A percentile compares a stretch with the other conserved stretches of the same genome.
Evolutionary conservation across 2,113 vertebrate species (phyloP).

Genomic region (Caloenas nicobarica): DNA sequence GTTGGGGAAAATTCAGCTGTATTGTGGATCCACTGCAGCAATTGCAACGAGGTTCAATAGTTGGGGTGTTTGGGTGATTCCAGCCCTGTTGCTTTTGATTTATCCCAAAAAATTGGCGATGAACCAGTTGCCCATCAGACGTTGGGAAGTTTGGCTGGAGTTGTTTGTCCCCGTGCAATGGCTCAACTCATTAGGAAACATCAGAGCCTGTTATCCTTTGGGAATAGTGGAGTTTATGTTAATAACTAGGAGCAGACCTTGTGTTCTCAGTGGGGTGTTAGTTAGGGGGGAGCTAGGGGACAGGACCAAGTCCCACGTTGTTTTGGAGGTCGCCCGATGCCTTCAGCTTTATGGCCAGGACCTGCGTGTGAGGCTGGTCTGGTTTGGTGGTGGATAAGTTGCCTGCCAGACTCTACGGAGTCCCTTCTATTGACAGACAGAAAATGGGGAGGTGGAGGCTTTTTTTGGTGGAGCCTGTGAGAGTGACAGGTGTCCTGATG

Average conservation of each 20-base stretch:
- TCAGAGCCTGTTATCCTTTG: accelerated
- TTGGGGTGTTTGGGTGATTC: accelerated
- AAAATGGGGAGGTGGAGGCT: background rate
- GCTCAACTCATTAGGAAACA: accelerated
- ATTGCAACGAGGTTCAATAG: accelerated
- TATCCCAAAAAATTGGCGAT: background rate
- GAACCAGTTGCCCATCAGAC: background rate
- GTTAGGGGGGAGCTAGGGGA: background rate
- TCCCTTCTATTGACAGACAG: background rate
- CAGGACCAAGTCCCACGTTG: background rate
- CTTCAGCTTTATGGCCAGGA: accelerated
- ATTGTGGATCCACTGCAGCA: background rate
- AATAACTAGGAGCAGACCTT: background rate
- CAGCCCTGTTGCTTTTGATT: background rate
- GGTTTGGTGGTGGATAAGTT: background rate
- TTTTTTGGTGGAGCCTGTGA: background rate
- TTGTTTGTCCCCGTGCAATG: background rate
- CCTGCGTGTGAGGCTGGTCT: background rate
- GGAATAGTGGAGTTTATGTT: background rate
- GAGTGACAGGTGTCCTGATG: background rate
- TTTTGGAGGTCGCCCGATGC: background rate
- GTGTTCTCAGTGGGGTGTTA: accelerated
- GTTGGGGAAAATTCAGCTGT: background rate
- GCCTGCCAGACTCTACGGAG: background rate
- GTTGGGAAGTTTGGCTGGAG: too few species aligned